Conservation (phyloP, 2,888 invertebrate genomes). For the Andrena trimmerana region DNA sequence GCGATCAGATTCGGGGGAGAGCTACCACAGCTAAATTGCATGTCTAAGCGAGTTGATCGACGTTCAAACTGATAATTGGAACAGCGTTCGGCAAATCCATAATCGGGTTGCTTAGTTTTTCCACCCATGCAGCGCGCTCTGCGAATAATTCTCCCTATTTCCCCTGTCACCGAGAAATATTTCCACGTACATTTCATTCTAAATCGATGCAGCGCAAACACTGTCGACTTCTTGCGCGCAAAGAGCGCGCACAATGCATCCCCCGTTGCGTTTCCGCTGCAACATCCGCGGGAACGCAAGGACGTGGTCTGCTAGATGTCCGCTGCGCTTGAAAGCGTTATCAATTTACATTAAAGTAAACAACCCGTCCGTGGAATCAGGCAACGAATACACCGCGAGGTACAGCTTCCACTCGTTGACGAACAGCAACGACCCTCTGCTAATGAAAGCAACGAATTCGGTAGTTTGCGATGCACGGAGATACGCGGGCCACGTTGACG, state of each 20-base stretch:
- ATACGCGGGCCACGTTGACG: not conserved
- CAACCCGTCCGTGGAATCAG: not conserved
- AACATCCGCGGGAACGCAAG: not conserved
- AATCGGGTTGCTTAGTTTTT: not conserved
- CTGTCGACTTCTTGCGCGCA: not conserved
- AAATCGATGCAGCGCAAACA: not conserved
- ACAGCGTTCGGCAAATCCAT: not conserved
- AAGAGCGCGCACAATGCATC: not conserved
- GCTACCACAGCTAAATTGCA: slow-evolving; percentile 29
- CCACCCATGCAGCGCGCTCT: not conserved
- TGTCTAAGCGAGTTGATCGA: slow-evolving; percentile 22
- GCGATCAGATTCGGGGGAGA: slow-evolving; percentile 41
- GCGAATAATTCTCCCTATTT: not conserved
- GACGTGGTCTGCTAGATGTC: not conserved
- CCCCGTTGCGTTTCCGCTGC: not conserved
- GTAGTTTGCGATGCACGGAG: not conserved
- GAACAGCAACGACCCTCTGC: not conserved
- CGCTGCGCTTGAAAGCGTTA: not conserved
- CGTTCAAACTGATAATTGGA: not conserved
- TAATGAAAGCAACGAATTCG: slow-evolving; percentile 28
- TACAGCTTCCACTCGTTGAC: not conserved
- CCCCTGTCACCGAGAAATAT: not conserved
- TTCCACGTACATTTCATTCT: not conserved
- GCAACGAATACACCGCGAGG: not conserved
- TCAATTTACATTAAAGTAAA: slow-evolving; percentile 2